Evolutionary conservation across 2,797 vertebrate species (phyloP).

Genomic region (Chromis chromis): DNA sequence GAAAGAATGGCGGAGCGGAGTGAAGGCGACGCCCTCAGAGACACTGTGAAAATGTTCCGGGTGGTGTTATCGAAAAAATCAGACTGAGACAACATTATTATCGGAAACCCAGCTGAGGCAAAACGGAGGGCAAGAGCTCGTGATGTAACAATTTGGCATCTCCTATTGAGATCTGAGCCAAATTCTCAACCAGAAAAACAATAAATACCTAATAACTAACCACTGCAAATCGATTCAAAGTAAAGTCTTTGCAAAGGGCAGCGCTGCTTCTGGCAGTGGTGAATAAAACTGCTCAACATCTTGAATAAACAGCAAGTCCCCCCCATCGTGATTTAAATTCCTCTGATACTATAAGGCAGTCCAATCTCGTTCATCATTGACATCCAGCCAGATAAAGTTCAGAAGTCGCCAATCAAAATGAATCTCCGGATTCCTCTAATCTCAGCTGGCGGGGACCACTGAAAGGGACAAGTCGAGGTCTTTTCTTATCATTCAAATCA

Average conservation of each 20-base stretch:
- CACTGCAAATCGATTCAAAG: conserved; percentile 68
- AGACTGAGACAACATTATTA: conserved; percentile 29
- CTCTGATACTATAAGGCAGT: conserved; percentile 82
- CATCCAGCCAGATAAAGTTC: conserved; percentile 73
- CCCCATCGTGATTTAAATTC: conserved; percentile 78
- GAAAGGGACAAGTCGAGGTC: conserved; percentile 46
- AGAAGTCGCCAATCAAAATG: conserved; percentile 58
- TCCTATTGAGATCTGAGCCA: conserved; percentile 37
- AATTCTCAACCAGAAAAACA: conserved; percentile 55
- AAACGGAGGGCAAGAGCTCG: conserved; percentile 19
- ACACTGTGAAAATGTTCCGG: conserved; percentile 35
- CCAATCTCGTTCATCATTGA: conserved; percentile 82
- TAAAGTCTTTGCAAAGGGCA: conserved; percentile 45
- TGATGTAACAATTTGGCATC: conserved; percentile 53
- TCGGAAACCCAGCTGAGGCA: conserved; percentile 32
- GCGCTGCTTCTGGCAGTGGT: conserved; percentile 67
- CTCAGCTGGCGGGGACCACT: conserved; percentile 40
- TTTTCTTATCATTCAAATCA: conserved; percentile 40
- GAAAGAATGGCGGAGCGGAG: conserved; percentile 30
- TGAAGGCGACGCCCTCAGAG: conserved; percentile 30
- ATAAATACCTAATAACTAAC: conserved; percentile 62
- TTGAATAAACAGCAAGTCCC: conserved; percentile 46
- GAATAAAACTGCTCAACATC: conserved; percentile 58
- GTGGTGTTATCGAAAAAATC: conserved; percentile 21
- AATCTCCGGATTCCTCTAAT: conserved; percentile 66